Percentiles rank a stretch among this genome's conserved stretches.
These are phyloP conservation scores for Leptatherina wallacei DNA, from an alignment of 2,797 vertebrate genomes.

Conservation along the genomic window DNA sequence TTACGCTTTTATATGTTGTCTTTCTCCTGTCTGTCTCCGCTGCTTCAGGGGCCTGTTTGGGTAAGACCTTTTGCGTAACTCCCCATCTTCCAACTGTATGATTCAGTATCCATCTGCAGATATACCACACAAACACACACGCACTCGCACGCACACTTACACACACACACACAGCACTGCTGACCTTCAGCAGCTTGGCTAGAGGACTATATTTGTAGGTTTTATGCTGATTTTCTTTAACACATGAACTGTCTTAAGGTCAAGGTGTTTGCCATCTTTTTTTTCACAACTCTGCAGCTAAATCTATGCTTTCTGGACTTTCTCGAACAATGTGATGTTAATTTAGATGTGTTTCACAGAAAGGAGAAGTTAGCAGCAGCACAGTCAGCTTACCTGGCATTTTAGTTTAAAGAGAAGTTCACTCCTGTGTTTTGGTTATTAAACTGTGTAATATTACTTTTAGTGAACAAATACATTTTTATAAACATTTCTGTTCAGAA, in stretches of 20 bases:
- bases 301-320: no score
- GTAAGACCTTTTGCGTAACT: conserved; percentile 82
- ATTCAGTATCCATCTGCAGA: conserved; percentile 52
- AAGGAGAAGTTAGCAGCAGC: neutral
- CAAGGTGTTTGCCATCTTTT: neutral
- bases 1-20: conserved; percentile 70
- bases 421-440: neutral
- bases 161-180: conserved; percentile 18
- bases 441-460: neutral
- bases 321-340: neutral
- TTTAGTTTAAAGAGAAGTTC: no score
- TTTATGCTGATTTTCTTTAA: conserved; percentile 33
- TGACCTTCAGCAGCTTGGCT: conserved; percentile 52
- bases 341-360: neutral
- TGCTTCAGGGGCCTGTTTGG: conserved; percentile 90
- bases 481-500: no score
- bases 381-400: no score
- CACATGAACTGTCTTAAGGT: conserved; percentile 3
- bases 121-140: neutral
- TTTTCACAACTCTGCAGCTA: no score
- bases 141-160: neutral
- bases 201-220: conserved; percentile 31
- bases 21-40: conserved; percentile 82
- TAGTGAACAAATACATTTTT: neutral
- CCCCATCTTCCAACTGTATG: conserved; percentile 42